Conservation (phyloP, 1,140 invertebrate species). For the Psix sp. region DNA sequence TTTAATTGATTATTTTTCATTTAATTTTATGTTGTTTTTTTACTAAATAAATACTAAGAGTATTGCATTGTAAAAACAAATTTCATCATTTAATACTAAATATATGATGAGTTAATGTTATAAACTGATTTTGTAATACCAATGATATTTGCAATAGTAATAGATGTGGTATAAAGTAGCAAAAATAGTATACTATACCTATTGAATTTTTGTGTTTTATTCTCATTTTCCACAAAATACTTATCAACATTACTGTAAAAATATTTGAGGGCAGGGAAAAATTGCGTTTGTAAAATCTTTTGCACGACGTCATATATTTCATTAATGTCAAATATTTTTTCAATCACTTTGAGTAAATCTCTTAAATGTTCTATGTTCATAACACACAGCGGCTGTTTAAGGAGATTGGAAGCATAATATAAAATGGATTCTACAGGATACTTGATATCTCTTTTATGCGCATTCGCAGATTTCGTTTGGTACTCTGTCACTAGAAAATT, state of each 20-base stretch:
- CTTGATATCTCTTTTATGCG: slow-evolving; percentile 45
- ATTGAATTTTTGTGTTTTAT: slow-evolving; percentile 69
- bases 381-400: slow-evolving; percentile 72
- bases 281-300: slow-evolving; percentile 61
- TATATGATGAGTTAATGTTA: too few species aligned
- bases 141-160: too few species aligned
- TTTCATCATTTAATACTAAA: too few species aligned
- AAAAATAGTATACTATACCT: too few species aligned
- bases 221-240: slow-evolving; percentile 72
- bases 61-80: too few species aligned
- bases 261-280: slow-evolving; percentile 67
- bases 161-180: too few species aligned
- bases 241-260: slow-evolving; percentile 73
- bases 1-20: too few species aligned
- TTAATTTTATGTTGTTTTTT: too few species aligned
- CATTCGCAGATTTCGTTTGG: slow-evolving; percentile 55
- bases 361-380: slow-evolving; percentile 68
- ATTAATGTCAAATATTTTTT: slow-evolving; percentile 66
- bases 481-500: slow-evolving; percentile 65
- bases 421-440: slow-evolving; percentile 66
- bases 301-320: slow-evolving; percentile 66
- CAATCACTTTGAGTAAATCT: slow-evolving; percentile 65
- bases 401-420: slow-evolving; percentile 62
- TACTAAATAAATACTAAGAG: too few species aligned
- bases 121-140: too few species aligned